Evolutionary conservation across 1,140 invertebrate species (phyloP).

Genomic region (Drosophila teissieri): DNA sequence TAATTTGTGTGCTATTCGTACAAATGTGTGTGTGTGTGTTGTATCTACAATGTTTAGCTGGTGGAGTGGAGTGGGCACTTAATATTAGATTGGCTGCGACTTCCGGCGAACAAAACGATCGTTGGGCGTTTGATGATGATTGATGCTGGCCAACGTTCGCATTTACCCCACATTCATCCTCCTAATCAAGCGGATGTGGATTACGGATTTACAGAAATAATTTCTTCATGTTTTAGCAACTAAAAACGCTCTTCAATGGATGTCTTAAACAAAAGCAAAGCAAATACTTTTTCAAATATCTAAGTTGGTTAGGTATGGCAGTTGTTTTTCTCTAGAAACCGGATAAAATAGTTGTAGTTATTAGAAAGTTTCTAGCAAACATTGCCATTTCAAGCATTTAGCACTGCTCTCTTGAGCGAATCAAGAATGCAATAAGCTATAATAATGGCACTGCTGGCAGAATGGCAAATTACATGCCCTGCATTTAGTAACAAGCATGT

Average conservation of each 20-base stretch:
- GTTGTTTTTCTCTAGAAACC: too few relatives aligned
- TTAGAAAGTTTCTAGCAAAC: too few relatives aligned
- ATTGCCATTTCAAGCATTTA: constrained; percentile 18
- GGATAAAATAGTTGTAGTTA: too few relatives aligned
- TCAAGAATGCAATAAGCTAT: constrained; percentile 52
- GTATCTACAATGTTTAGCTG: constrained; percentile 16
- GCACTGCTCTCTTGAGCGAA: constrained; percentile 38
- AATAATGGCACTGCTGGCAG: constrained; percentile 66
- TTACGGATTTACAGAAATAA: constrained; percentile 1
- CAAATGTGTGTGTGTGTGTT: constrained; percentile 1
- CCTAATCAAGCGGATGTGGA: constrained; percentile 13
- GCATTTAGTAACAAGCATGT: constrained; percentile 79
- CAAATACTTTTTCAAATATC: too few relatives aligned
- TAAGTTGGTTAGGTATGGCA: too few relatives aligned
- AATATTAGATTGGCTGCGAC: constrained; percentile 80
- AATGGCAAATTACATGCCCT: constrained; percentile 75
- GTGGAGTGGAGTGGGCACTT: constrained; percentile 78
- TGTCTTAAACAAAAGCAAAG: neutral
- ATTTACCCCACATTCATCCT: neutral
- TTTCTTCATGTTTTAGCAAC: neutral
- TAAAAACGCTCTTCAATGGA: neutral
- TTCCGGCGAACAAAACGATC: constrained; percentile 67
- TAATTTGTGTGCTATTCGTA: constrained; percentile 45
- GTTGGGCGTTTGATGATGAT: constrained; percentile 45
- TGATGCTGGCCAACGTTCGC: constrained; percentile 38